Base-by-base conservation (phyloP, 2,113 vertebrate genomes). In the Panthera uncia region DNA sequence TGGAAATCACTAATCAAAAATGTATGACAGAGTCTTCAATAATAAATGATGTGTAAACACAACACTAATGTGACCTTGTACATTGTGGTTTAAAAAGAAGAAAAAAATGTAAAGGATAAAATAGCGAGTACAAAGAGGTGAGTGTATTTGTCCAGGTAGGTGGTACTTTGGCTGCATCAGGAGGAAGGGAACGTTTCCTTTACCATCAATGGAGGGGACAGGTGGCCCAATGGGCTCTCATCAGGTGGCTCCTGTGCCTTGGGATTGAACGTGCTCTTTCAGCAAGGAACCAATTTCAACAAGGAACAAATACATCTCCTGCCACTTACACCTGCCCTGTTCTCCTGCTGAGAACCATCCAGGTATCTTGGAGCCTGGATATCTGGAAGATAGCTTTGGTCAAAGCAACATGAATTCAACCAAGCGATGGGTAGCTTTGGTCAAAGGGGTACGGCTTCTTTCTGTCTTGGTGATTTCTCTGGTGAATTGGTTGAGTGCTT, bases 1-100 rank as follows among this genome's bases (percentile, higher is more conserved):
- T 55, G 29, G 4, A 71, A 97, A 93, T 79, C 52, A 10, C 45
- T 88, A 5, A 87, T 95, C n/a, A 76, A 86, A 95, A 94, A 80
- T 61, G 41, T 38, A 93, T 41, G 69, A 19, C 38, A 31, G 1
- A 3, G 31, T 48, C 18, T 16, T 89, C 27, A 52, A 48, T 73
- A 68, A 88, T 84, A 36, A 61, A 84, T 63, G 31, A 66, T 33
- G 9, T 41, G 8, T 25, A 57, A 90, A 90, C 31, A 68, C 8
- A 7, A 25, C 38, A 57, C 18, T 21, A 15, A 57, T 8, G 25
- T 23, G 65, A 48, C 0, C 2, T 38, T 48, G 66, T 14, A 25
- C 14, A 31, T 0, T 11, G 21, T 14, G 31, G 15, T 25, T 36
- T 4, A 25, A 7, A 48, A 41, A 12, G 21, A 41, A 16, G 1